These are phyloP conservation scores for Drosophila burlai DNA, from an alignment of 1,140 invertebrate genomes.

Conservation along the genomic window DNA sequence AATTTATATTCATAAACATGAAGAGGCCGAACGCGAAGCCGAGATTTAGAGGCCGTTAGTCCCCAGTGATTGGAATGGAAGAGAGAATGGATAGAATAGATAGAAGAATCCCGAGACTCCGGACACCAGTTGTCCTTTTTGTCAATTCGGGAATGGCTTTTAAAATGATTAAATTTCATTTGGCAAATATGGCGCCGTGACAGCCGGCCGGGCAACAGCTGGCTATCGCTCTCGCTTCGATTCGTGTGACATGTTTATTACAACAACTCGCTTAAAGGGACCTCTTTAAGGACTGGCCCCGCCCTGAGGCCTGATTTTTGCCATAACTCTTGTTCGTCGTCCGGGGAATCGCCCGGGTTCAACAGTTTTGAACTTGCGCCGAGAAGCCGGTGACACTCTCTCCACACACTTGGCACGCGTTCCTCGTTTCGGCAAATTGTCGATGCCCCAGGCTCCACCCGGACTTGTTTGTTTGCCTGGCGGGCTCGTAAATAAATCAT, in stretches of 20 bases:
- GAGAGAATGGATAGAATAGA: background rate
- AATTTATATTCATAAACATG: slow-evolving; percentile 65
- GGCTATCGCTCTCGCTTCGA: slow-evolving; percentile 44
- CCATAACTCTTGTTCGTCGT: slow-evolving; percentile 63
- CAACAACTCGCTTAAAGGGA: slow-evolving; percentile 25
- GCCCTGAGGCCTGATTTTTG: slow-evolving; percentile 28
- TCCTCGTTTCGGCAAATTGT: slow-evolving; percentile 69
- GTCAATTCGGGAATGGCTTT: slow-evolving; percentile 73
- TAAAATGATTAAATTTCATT: slow-evolving; percentile 81
- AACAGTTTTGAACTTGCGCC: slow-evolving; percentile 75
- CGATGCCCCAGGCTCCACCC: slow-evolving; percentile 30
- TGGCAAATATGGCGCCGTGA: slow-evolving; percentile 48
- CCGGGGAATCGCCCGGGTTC: slow-evolving; percentile 51
- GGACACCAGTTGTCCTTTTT: slow-evolving; percentile 61
- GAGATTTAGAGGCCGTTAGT: slow-evolving; percentile 21
- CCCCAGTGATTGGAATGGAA: slow-evolving; percentile 8
- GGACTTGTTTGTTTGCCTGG: slow-evolving; percentile 77
- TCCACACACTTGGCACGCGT: slow-evolving; percentile 49
- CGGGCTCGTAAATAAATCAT: slow-evolving; percentile 82
- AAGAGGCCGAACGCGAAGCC: slow-evolving; percentile 12
- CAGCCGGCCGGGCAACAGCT: slow-evolving; percentile 31
- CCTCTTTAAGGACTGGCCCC: slow-evolving; percentile 13
- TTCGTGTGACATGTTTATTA: slow-evolving; percentile 44
- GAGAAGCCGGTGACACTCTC: slow-evolving; percentile 11
- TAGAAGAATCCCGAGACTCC: background rate